Conservation (phyloP, 2,888 invertebrate genomes). For the Synergus umbraculus region DNA sequence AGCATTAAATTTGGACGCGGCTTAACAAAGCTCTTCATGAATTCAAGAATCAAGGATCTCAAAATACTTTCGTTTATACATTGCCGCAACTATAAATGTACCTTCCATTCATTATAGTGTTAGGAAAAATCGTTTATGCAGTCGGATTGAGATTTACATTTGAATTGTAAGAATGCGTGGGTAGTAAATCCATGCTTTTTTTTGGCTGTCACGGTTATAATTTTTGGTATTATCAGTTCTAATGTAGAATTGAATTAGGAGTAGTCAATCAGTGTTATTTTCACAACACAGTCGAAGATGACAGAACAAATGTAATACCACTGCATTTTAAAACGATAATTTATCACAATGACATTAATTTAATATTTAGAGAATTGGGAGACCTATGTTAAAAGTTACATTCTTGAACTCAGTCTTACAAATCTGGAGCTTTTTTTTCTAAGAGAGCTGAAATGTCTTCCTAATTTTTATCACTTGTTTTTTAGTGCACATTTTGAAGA, state of each 20-base stretch:
- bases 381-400: neutral
- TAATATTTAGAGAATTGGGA: neutral
- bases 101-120: neutral
- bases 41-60: constrained; percentile 1
- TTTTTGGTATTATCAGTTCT: constrained; percentile 1
- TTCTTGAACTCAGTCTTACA: no score
- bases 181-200: neutral
- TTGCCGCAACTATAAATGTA: neutral
- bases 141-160: neutral
- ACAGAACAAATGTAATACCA: neutral
- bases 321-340: neutral
- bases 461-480: neutral
- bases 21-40: neutral
- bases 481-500: neutral
- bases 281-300: neutral
- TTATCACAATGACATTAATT: neutral
- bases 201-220: neutral
- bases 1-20: neutral
- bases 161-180: constrained; percentile 14
- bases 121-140: constrained; percentile 4
- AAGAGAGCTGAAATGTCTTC: neutral
- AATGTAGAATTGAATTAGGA: neutral
- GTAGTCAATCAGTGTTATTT: neutral
- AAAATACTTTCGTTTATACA: neutral
- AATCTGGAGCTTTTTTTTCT: neutral